These are phyloP conservation scores for Oscarella lobularis DNA, from an alignment of 37 sponge, comb jelly and placozoan species.

Conservation along the genomic window DNA sequence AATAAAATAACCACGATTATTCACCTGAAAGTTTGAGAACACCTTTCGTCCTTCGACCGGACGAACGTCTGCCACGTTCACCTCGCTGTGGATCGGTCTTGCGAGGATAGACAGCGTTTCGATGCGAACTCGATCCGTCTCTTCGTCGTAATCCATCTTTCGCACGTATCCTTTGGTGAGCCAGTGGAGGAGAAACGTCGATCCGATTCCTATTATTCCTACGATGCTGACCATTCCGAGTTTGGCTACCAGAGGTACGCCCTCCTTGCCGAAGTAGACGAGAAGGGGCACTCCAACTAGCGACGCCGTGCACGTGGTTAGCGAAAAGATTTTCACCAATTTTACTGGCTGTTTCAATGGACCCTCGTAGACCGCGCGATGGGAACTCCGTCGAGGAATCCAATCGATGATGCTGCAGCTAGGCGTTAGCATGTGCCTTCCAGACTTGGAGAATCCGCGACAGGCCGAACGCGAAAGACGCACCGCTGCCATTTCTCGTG, in stretches of 20 bases:
- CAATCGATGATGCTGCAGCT: no score
- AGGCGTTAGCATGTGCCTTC: no score
- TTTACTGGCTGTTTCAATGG: not conserved
- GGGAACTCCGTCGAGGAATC: no score
- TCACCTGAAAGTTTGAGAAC: constrained; percentile 56
- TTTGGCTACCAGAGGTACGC: constrained; percentile 27
- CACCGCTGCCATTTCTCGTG: no score
- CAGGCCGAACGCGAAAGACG: no score
- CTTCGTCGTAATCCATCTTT: constrained; percentile 18
- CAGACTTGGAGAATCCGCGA: no score
- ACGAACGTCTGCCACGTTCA: constrained; percentile 32
- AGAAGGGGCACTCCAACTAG: constrained; percentile 40
- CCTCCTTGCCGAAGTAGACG: constrained; percentile 27
- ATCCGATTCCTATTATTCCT: constrained; percentile 30
- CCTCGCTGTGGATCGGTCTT: constrained; percentile 2
- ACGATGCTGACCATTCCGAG: constrained; percentile 31
- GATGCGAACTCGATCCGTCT: constrained; percentile 12
- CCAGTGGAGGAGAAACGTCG: constrained; percentile 69
- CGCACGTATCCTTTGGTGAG: constrained; percentile 57
- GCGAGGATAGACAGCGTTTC: constrained; percentile 43
- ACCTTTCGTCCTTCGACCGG: constrained; percentile 25
- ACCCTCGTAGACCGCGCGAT: no score
- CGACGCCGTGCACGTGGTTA: constrained; percentile 28
- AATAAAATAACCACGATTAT: constrained; percentile 39
- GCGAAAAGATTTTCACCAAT: constrained; percentile 57